phyloP scores from a whole-genome alignment of 2,888 invertebrate species.

The Baccha elongata region DNA sequence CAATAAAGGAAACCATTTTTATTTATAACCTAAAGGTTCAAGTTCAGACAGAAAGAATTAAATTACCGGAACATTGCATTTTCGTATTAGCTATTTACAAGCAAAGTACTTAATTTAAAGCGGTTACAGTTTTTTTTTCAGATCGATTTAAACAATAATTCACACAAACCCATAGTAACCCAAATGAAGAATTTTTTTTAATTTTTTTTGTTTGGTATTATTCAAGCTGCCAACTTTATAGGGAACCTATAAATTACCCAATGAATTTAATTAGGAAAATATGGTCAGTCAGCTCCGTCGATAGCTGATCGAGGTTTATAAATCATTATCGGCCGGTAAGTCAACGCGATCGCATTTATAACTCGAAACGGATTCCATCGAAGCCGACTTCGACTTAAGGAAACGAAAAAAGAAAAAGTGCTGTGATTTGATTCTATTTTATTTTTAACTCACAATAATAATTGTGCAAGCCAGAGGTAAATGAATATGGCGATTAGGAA shows the following conservation, averaged over 20 bases:
- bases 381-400: constrained; percentile 8
- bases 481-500: background rate
- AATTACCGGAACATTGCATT: background rate
- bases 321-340: constrained; percentile 59
- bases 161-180: background rate
- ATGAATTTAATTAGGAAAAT: constrained; percentile 15
- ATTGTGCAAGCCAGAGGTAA: constrained; percentile 50
- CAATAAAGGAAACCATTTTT: background rate
- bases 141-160: background rate
- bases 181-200: background rate
- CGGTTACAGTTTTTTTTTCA: too few relatives aligned
- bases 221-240: background rate
- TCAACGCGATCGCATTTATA: constrained; percentile 52
- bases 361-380: constrained; percentile 21
- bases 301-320: constrained; percentile 30
- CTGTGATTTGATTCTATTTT: constrained; percentile 45
- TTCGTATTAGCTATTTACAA: too few relatives aligned
- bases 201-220: too few relatives aligned
- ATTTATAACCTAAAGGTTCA: constrained; percentile 8
- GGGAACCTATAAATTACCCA: constrained; percentile 22
- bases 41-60: background rate
- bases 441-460: background rate
- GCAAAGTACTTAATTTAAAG: too few relatives aligned
- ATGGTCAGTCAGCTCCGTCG: constrained; percentile 25
- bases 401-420: constrained; percentile 41